Conservation (phyloP, 2,888 invertebrate species). For the Chymomyza procnemis region DNA sequence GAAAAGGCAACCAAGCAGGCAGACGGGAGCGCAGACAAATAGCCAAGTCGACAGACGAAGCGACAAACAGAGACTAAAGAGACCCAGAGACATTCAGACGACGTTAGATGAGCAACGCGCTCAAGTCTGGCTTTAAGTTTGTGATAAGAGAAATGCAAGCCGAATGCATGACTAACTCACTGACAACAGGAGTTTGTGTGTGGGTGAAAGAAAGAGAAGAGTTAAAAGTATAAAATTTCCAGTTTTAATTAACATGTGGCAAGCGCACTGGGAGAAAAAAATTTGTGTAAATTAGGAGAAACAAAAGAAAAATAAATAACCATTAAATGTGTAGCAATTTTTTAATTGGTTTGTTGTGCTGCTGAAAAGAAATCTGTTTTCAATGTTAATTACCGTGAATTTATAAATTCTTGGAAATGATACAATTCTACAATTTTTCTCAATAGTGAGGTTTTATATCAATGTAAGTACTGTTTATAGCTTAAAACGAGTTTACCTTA, state of each 20-base stretch:
- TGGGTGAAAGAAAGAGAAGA: background rate
- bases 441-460: no score
- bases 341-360: no score
- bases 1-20: conserved; percentile 48
- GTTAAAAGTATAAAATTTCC: conserved; percentile 31
- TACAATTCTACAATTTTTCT: no score
- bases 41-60: background rate
- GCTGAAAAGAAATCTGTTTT: no score
- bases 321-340: no score
- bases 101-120: conserved; percentile 7
- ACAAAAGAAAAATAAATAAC: no score
- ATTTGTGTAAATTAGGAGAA: background rate
- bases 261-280: background rate
- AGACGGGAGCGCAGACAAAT: background rate
- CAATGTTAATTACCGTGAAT: no score
- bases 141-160: conserved; percentile 5
- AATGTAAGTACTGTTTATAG: no score
- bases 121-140: conserved; percentile 3
- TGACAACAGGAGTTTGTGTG: background rate
- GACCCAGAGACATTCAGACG: conserved; percentile 9
- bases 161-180: background rate
- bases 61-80: conserved; percentile 24
- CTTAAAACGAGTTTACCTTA: no score
- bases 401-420: no score
- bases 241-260: conserved; percentile 68